Evolutionary conservation across 2,888 invertebrate species (phyloP).

Genomic region (Patella pellucida): DNA sequence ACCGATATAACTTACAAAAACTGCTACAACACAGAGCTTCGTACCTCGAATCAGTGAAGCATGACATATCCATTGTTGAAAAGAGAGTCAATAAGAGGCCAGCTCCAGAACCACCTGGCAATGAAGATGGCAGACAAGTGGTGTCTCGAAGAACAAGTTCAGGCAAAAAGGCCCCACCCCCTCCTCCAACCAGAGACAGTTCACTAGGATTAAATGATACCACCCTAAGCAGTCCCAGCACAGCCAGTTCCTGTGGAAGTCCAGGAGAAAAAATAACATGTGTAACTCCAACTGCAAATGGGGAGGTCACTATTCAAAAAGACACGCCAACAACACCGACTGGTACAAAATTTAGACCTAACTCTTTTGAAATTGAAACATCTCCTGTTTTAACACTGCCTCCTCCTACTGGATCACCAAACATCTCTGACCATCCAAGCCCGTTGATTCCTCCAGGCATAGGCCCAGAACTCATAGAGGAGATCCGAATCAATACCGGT

Average conservation of each 20-base stretch:
- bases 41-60: neutral
- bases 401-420: neutral
- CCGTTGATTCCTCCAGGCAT: conserved; percentile 44
- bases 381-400: conserved; percentile 18
- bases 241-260: conserved; percentile 22
- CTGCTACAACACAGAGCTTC: neutral
- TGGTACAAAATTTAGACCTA: neutral
- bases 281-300: neutral
- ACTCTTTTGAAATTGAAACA: conserved; percentile 6
- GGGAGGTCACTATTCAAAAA: neutral
- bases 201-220: neutral
- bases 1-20: conserved; percentile 48
- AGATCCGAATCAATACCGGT: conserved; percentile 56
- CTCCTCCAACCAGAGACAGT: neutral
- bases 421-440: conserved; percentile 24
- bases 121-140: neutral
- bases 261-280: neutral
- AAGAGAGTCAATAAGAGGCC: neutral
- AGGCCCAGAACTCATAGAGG: conserved; percentile 55
- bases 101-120: neutral
- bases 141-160: neutral
- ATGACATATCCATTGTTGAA: neutral
- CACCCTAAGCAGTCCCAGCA: conserved; percentile 8
- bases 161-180: conserved; percentile 1
- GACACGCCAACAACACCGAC: conserved; percentile 22